Base-by-base conservation (phyloP, 92 coral and sea anemone genomes). In the Phenganax marumi region DNA sequence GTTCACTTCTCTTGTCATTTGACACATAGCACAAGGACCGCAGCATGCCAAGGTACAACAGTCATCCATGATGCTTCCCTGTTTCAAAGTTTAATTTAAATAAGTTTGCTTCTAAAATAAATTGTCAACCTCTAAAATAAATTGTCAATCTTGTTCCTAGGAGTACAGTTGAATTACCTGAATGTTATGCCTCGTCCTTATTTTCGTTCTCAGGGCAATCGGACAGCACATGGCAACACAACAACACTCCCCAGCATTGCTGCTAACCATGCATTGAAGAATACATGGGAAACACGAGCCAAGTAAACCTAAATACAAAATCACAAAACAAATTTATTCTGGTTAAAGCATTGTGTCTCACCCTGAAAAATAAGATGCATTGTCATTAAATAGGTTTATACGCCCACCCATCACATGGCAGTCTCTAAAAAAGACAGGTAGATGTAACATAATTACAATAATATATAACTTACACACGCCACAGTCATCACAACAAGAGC, bases 61-160 rank as follows among this genome's bases (percentile, higher is more conserved):
- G 9, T 78, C 83, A 24, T 78, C 73, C 73, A 78, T 14, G 26
- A 78, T 78, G 53, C 83, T 78, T 43, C 83, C 83, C 83, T 78
- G 46, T 78, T 9, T 8, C 17, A 58, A 47, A 46, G 10, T 0
- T 46, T 19, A 46, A 24, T 24, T 9, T 4, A 65, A 2, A 5
- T 54, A n/a, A 54, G n/a, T 10, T 17, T n/a, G n/a, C 43, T 5
- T 33, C 2, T 5, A 33, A 33, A 33, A 33, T 33, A 33, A 33
- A 33, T 5, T 33, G 43, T 33, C 43, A 33, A 5, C 43, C 43
- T 33, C 2, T 5, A 33, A 33, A 33, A 33, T 33, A 33, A 33
- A 33, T 5, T 33, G 43, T 33, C 43, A 33, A 33, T 1, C 5
- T 33, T 33, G 2, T 33, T 33, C 5, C 43, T 33, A 1, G 43